phyloP scores from a whole-genome alignment of 2,113 vertebrate genomes.

The Nyctereutes procyonoides region DNA sequence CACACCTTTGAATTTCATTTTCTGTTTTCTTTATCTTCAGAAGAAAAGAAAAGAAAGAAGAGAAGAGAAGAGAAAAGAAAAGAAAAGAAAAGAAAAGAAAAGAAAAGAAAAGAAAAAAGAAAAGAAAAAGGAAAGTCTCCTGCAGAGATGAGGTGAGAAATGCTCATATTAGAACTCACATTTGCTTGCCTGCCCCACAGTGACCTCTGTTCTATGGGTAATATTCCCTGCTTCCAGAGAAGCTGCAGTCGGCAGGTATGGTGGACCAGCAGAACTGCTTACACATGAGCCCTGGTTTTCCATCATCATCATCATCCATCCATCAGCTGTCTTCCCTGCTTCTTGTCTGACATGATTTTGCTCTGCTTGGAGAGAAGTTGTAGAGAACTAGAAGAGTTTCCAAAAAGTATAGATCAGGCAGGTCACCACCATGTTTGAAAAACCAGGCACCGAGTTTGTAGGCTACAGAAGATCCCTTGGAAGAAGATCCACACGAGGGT shows the following conservation, averaged over 20 bases:
- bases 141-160: neutral
- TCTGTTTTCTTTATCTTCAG: slow-evolving; percentile 41
- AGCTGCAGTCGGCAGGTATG: neutral
- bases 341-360: neutral
- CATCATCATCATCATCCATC: neutral
- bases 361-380: neutral
- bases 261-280: neutral
- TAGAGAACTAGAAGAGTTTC: neutral
- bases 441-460: neutral
- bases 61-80: too few relatives aligned
- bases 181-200: fast-evolving
- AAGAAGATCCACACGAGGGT: neutral
- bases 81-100: neutral
- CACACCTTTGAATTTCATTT: neutral
- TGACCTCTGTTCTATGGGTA: neutral
- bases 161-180: neutral
- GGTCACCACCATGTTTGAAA: fast-evolving
- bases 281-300: neutral
- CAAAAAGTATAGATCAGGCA: neutral
- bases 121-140: neutral
- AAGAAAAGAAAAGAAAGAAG: neutral
- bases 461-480: neutral
- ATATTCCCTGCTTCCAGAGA: neutral
- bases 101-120: neutral
- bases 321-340: neutral